These are phyloP conservation scores for Otus sunia DNA, from an alignment of 2,113 vertebrate genomes.

Conservation along the genomic window DNA sequence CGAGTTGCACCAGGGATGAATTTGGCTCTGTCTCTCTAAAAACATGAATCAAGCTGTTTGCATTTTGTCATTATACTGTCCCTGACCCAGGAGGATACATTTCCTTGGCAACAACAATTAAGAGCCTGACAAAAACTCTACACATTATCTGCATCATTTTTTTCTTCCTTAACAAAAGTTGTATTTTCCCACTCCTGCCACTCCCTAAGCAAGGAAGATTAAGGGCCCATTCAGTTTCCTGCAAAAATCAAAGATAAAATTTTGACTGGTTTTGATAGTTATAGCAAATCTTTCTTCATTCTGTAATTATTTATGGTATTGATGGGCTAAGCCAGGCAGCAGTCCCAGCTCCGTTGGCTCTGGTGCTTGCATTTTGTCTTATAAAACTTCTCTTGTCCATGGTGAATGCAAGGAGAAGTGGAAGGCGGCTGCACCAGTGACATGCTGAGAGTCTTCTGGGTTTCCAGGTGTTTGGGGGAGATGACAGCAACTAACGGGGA, in stretches of 20 bases:
- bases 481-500: neutral
- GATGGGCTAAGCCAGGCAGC: neutral
- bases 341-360: neutral
- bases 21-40: constrained; percentile 28
- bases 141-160: neutral
- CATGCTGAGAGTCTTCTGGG: neutral
- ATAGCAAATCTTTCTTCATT: neutral
- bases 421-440: neutral
- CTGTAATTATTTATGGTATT: neutral
- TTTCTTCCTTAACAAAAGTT: constrained; percentile 6
- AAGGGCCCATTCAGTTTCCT: constrained; percentile 51
- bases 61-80: constrained; percentile 42
- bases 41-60: constrained; percentile 59
- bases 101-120: constrained; percentile 53
- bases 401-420: neutral
- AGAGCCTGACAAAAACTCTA: constrained; percentile 15
- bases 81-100: constrained; percentile 31
- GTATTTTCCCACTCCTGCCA: neutral
- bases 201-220: constrained; percentile 6
- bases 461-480: neutral
- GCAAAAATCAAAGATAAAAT: neutral
- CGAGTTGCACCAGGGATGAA: neutral
- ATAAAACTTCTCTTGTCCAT: neutral
- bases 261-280: constrained; percentile 13
- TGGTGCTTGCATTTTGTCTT: neutral